Evolutionary conservation across 1,140 invertebrate genomes (phyloP), one percentile per base, ranked within the genome.

Genomic region (Lasioglossum albipes): DNA sequence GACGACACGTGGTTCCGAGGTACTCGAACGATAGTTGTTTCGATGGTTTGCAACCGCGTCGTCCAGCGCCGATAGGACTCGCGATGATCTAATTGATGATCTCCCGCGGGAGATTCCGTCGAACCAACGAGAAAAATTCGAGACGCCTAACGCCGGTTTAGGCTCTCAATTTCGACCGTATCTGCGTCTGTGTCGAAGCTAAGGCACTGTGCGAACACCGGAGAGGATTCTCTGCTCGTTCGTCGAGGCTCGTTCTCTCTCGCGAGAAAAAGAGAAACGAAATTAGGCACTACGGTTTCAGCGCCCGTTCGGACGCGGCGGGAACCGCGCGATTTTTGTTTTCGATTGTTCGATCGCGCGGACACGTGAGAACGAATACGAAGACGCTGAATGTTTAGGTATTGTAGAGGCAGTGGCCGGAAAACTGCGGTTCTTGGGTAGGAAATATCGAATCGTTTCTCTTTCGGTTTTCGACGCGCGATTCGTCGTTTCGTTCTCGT

Each of bases 101-200:
- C 22, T 31, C 61, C 49, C 49, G 45, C 49, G 62, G 16, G 52
- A 74, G 62, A 79, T 52, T n/a, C 16, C 42, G 42, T 62, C 82
- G 73, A 85, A 71, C 67, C 66, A 82, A 82, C 62, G 68, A 82
- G 66, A 68, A 79, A 62, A 86, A 86, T 85, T 85, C 65, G 52
- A 86, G 75, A 75, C 42, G 79, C 75, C 80, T 85, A 85, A 68
- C 66, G 52, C 75, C 82, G 54, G 72, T 83, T 52, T 84, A 82
- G 80, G 80, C 79, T 78, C 75, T 85, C 84, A 86, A 86, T 86
- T 86, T 86, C 73, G 67, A 67, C 18, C 64, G 49, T 61, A 22
- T 65, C 64, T 20, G 68, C 49, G 31, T 65, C 31, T 45, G 36
- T 36, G 5, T 36, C 69, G 36, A 36, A 42, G 42, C 62, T 83